These are phyloP conservation scores for Festucalex cinctus DNA, from an alignment of 2,113 vertebrate species.

Conservation along the genomic window DNA sequence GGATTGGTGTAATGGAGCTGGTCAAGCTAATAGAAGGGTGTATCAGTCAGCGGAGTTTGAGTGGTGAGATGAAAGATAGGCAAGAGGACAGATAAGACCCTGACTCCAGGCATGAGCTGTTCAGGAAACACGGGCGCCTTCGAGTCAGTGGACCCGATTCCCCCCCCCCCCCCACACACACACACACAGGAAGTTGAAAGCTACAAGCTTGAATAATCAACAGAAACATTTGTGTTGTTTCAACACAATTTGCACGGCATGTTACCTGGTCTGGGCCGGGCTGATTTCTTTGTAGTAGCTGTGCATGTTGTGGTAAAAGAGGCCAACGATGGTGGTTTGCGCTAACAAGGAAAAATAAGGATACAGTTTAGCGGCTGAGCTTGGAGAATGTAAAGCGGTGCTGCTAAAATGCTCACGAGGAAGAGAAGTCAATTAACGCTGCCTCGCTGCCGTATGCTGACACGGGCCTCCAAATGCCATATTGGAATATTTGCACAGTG, in stretches of 20 bases:
- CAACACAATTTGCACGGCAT: not conserved
- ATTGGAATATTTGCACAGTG: conserved; percentile 45
- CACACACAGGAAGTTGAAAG: conserved; percentile 37
- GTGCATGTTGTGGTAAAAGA: conserved; percentile 90
- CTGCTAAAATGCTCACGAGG: conserved; percentile 50
- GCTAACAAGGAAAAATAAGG: conserved; percentile 59
- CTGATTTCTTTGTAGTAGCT: conserved; percentile 79
- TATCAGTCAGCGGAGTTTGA: conserved; percentile 56
- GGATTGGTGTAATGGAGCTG: not conserved
- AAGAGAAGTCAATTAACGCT: conserved; percentile 70
- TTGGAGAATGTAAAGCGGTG: conserved; percentile 53
- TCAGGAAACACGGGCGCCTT: conserved; percentile 47
- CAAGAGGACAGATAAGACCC: conserved; percentile 53
- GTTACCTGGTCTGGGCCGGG: conserved; percentile 83
- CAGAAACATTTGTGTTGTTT: conserved; percentile 1
- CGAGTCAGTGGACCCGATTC: conserved; percentile 11
- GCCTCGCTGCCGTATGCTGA: conserved; percentile 40
- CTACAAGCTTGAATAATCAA: not conserved
- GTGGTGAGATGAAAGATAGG: conserved; percentile 57
- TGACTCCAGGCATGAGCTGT: conserved; percentile 32
- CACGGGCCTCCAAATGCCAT: conserved; percentile 54
- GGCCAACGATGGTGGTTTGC: conserved; percentile 87
- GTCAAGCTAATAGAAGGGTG: conserved; percentile 57
- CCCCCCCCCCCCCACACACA: not conserved
- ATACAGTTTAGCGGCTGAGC: conserved; percentile 16